Evolutionary conservation across 2,888 invertebrate species (phyloP), one percentile per base, ranked within the genome.

Genomic region (Disparrhopalites patrizii): DNA sequence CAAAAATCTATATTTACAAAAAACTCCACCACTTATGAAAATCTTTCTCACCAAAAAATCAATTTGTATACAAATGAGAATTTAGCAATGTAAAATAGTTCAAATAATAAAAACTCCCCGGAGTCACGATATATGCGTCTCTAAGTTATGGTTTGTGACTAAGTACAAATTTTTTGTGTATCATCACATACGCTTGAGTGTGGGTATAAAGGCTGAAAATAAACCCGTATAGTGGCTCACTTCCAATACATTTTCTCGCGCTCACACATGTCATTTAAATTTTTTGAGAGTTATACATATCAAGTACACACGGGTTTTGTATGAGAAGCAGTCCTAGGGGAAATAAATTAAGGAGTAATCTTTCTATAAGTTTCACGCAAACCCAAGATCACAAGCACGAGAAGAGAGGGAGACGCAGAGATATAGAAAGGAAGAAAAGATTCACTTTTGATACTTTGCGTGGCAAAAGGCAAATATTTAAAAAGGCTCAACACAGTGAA

Each of bases 141-240:
- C 18, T 50, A 28, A 28, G 52, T 15, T 27, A n/a, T 18, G 33
- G 54, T 27, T 20, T 30, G 18, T 54, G 54, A 54, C 54, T 54
- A 23, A 54, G 33, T 7, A 3, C 30, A 54, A 54, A 31, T 54
- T 30, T 54, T 27, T 33, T 57, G 27, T 10, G 38, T 38, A 20
- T n/a, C 31, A 61, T 52, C 10, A 31, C 51, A 61, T 61, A 23
- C 28, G n/a, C n/a, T n/a, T n/a, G n/a, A n/a, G n/a, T 52, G 61
- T 60, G 61, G 23, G 50, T 36, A 52, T n/a, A 61, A 51, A 50
- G 33, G 54, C 62, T 62, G 31, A 64, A 64, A 64, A 64, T 64
- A 64, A 55, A 56, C 64, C 30, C 25, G 20, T 18, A 27, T 7
- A 33, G 57, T 64, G 64, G 64, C 64, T 64, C 57, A 47, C 54